Evolutionary conservation across 2,797 vertebrate genomes (phyloP).

Genomic region (Pygocentrus nattereri): DNA sequence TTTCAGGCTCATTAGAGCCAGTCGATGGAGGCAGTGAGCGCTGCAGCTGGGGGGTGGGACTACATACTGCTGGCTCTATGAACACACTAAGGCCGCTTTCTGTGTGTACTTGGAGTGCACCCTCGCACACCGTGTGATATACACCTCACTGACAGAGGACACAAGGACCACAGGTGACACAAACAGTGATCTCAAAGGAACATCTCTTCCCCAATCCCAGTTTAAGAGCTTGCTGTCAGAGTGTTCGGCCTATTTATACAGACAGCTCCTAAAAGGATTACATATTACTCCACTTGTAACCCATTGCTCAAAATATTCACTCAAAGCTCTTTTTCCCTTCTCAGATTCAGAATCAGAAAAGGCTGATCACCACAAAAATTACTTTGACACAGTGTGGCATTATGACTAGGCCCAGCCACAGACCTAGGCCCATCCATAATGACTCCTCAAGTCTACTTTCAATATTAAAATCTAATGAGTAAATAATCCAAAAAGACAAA

Average conservation of each 20-base stretch:
- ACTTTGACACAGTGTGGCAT: neutral
- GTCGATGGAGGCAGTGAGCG: constrained; percentile 42
- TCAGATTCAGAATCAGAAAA: neutral
- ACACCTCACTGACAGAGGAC: constrained; percentile 16
- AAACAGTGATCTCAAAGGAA: constrained; percentile 7
- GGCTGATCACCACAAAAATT: neutral
- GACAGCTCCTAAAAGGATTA: neutral
- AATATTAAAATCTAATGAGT: too few relatives aligned
- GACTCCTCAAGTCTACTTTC: too few relatives aligned
- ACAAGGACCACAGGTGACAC: neutral
- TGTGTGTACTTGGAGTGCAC: neutral
- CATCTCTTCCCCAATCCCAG: neutral
- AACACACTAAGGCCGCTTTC: constrained; percentile 5
- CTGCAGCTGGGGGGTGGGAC: constrained; percentile 43
- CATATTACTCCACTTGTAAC: neutral
- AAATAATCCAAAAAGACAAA: too few relatives aligned
- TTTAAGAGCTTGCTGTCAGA: neutral
- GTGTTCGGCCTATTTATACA: neutral
- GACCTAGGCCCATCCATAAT: too few relatives aligned
- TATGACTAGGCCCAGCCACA: too few relatives aligned
- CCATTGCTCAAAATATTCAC: too few relatives aligned
- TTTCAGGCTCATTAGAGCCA: constrained; percentile 61
- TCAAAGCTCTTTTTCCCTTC: neutral
- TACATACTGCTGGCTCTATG: constrained; percentile 29
- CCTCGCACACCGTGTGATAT: constrained; percentile 21